Percentiles rank a stretch among this genome's conserved stretches.
phyloP scores from a whole-genome alignment of 2,888 invertebrate species.

The Lochmaea crataegi region DNA sequence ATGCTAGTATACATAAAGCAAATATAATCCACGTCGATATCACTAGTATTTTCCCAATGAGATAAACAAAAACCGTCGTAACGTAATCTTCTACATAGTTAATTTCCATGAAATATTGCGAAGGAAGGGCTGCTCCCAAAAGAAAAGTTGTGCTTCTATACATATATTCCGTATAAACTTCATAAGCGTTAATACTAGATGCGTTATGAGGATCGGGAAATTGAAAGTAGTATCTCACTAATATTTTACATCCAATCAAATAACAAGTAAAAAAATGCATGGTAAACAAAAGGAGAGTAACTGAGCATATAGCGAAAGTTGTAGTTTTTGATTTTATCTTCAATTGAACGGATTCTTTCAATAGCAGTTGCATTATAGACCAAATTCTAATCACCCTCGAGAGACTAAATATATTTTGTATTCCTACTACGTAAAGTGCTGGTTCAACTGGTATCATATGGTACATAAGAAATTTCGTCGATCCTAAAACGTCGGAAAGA shows the following conservation, averaged over 20 bases:
- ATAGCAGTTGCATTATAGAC: slow-evolving; percentile 18
- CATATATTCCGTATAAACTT: slow-evolving; percentile 4
- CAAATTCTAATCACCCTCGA: slow-evolving; percentile 27
- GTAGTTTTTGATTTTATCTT: slow-evolving; percentile 10
- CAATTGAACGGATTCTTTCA: not conserved
- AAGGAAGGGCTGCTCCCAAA: not conserved
- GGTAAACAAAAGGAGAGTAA: not conserved
- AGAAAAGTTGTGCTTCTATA: slow-evolving; percentile 11
- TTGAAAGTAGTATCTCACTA: slow-evolving; percentile 3
- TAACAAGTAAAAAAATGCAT: slow-evolving; percentile 1
- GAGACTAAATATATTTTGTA: slow-evolving; percentile 11
- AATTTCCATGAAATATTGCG: not conserved
- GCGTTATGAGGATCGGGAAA: slow-evolving; percentile 15
- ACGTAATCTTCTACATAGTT: slow-evolving; percentile 35
- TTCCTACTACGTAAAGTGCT: not conserved
- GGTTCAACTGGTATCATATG: not conserved
- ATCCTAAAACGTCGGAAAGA: slow-evolving; percentile 45
- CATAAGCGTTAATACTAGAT: not conserved
- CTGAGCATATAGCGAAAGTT: not conserved
- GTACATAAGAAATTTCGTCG: slow-evolving; percentile 33
- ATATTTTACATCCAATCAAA: not conserved
- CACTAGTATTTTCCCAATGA: slow-evolving; percentile 44
- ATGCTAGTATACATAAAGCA: slow-evolving; percentile 21
- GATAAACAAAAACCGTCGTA: slow-evolving; percentile 39
- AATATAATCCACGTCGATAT: slow-evolving; percentile 40